phyloP scores from a whole-genome alignment of 2,113 vertebrate genomes.

The Callorhinus ursinus region DNA sequence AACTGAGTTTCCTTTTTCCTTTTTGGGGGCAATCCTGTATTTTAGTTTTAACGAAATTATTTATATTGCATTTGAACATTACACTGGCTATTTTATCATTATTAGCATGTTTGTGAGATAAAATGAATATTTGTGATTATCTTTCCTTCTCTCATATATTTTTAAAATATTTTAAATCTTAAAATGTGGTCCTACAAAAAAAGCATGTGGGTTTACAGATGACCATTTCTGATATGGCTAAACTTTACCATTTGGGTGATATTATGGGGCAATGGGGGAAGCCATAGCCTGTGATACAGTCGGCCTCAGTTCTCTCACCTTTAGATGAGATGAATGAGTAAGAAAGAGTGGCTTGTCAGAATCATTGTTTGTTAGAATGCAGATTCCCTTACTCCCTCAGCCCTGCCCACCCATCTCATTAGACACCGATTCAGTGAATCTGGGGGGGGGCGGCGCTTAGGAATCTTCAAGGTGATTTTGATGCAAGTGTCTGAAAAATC shows the following conservation, averaged over 20 bases:
- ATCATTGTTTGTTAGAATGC: not conserved
- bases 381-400: not conserved
- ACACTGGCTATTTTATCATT: not conserved
- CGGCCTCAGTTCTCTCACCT: not conserved
- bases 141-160: not conserved
- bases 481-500: not conserved
- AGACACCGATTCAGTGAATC: not conserved
- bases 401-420: not conserved
- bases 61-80: not conserved
- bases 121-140: not conserved
- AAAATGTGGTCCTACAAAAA: not conserved
- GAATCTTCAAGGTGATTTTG: not conserved
- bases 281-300: not conserved
- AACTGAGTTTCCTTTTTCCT: not conserved
- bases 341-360: not conserved
- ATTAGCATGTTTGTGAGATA: not conserved
- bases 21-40: not conserved
- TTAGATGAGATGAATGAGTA: not conserved
- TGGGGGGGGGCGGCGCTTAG: not conserved
- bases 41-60: not conserved
- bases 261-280: not conserved
- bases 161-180: constrained; percentile 25
- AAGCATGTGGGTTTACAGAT: not conserved
- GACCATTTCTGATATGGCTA: not conserved
- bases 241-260: not conserved